These are phyloP conservation scores for Caenorhabditis auriculariae DNA, from an alignment of 2,888 invertebrate species.

Conservation along the genomic window DNA sequence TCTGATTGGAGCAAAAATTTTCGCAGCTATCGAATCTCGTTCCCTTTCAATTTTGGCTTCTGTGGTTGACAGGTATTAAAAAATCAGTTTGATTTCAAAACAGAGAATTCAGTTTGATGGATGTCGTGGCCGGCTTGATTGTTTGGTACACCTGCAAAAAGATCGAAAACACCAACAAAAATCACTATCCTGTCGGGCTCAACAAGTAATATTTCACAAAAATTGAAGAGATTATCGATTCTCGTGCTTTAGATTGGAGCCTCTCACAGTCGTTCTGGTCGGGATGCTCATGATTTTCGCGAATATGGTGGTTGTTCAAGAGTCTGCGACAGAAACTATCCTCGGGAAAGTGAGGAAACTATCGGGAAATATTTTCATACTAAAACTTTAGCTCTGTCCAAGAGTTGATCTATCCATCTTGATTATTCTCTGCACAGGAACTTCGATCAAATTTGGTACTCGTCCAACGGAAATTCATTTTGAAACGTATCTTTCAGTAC, in stretches of 20 bases:
- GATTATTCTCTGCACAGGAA: conserved; percentile 37
- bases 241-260: conserved; percentile 59
- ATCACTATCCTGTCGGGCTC: conserved; percentile 65
- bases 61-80: conserved; percentile 64
- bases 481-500: conserved; percentile 8
- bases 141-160: conserved; percentile 63
- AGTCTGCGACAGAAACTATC: conserved; percentile 63
- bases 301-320: conserved; percentile 63
- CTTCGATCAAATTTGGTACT: conserved; percentile 35
- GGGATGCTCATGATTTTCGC: conserved; percentile 65
- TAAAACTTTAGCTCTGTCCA: conserved; percentile 34
- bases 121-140: conserved; percentile 65
- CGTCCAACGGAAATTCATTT: neutral
- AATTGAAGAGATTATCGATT: neutral
- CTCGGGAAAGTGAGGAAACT: conserved; percentile 15
- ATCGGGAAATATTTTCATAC: neutral
- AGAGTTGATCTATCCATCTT: conserved; percentile 37
- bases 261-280: conserved; percentile 64
- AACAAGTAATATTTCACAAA: conserved; percentile 45
- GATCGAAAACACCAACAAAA: conserved; percentile 60
- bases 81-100: neutral
- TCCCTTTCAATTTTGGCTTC: conserved; percentile 66
- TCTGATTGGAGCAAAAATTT: conserved; percentile 42
- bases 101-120: conserved; percentile 56
- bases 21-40: conserved; percentile 65